phyloP scores from a whole-genome alignment of 2,888 invertebrate species.

The Lymantria dispar region DNA sequence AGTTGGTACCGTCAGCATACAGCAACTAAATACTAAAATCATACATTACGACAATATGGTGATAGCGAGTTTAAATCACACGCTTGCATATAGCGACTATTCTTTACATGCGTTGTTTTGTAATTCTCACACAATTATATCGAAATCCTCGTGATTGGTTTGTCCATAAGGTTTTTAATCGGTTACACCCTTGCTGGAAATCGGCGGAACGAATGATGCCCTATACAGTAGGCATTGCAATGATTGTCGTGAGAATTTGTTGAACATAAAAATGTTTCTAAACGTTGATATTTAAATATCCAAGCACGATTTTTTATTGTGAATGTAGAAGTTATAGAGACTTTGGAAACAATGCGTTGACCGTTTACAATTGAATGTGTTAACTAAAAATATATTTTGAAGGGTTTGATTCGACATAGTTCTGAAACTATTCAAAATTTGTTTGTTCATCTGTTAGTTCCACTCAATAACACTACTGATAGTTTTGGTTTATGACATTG shows the following conservation, averaged over 20 bases:
- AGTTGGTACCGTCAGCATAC: no score
- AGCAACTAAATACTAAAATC: no score
- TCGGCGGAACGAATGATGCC: conserved; percentile 10
- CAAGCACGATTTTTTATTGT: conserved; percentile 3
- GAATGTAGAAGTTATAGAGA: conserved; percentile 1
- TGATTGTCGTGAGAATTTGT: conserved; percentile 8
- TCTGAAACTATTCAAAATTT: neutral
- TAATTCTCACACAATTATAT: conserved; percentile 29
- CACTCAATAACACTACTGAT: neutral
- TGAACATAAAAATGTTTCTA: conserved; percentile 4
- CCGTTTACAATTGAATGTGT: neutral
- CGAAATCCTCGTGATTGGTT: conserved; percentile 20
- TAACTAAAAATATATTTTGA: neutral
- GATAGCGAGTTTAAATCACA: conserved; percentile 29
- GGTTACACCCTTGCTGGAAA: conserved; percentile 8
- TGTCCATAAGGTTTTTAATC: conserved; percentile 2
- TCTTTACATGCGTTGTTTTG: conserved; percentile 26
- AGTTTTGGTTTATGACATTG: no score
- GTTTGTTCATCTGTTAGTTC: neutral
- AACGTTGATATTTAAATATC: conserved; percentile 5
- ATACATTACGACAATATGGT: conserved; percentile 39
- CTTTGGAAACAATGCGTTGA: conserved; percentile 1
- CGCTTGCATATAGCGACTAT: neutral
- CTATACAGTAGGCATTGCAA: conserved; percentile 6
- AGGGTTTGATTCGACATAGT: neutral